These are phyloP conservation scores for Pyrochroa serraticornis DNA, from an alignment of 2,888 invertebrate species.

Conservation along the genomic window DNA sequence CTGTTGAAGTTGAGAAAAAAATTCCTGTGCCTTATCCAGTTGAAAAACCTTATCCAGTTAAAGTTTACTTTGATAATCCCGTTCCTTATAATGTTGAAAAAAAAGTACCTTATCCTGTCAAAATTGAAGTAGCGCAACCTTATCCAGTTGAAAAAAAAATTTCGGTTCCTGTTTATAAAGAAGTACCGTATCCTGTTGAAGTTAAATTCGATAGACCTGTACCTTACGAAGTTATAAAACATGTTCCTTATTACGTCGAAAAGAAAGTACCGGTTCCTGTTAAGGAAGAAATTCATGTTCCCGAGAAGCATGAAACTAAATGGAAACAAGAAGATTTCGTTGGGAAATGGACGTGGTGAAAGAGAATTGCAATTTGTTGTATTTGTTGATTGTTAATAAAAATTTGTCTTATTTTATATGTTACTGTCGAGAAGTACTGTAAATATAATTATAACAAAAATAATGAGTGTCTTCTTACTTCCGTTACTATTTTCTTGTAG, in stretches of 20 bases:
- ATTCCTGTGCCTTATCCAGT: slow-evolving; percentile 66
- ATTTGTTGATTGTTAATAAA: background rate
- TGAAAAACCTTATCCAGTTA: slow-evolving; percentile 65
- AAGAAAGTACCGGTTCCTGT: slow-evolving; percentile 65
- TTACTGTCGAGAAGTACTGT: background rate
- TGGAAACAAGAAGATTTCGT: slow-evolving; percentile 25
- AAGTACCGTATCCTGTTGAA: slow-evolving; percentile 72
- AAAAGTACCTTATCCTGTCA: slow-evolving; percentile 73
- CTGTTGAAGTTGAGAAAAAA: slow-evolving; percentile 72
- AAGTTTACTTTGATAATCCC: slow-evolving; percentile 68
- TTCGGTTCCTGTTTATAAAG: slow-evolving; percentile 69
- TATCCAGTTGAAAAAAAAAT: slow-evolving; percentile 69
- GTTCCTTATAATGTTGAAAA: slow-evolving; percentile 75
- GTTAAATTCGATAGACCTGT: slow-evolving; percentile 74
- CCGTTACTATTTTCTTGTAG: background rate
- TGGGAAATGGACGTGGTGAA: slow-evolving; percentile 26
- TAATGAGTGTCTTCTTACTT: background rate
- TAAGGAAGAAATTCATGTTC: slow-evolving; percentile 69
- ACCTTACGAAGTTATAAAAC: slow-evolving; percentile 68
- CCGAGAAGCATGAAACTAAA: slow-evolving; percentile 54
- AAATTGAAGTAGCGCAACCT: slow-evolving; percentile 68
- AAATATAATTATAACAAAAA: background rate
- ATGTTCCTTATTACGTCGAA: slow-evolving; percentile 66
- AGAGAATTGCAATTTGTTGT: slow-evolving; percentile 11
- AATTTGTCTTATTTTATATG: background rate